Percentiles rank a stretch among this genome's conserved stretches.
Evolutionary conservation across 2,888 invertebrate genomes (phyloP).

Genomic region (Cerastoderma edule): DNA sequence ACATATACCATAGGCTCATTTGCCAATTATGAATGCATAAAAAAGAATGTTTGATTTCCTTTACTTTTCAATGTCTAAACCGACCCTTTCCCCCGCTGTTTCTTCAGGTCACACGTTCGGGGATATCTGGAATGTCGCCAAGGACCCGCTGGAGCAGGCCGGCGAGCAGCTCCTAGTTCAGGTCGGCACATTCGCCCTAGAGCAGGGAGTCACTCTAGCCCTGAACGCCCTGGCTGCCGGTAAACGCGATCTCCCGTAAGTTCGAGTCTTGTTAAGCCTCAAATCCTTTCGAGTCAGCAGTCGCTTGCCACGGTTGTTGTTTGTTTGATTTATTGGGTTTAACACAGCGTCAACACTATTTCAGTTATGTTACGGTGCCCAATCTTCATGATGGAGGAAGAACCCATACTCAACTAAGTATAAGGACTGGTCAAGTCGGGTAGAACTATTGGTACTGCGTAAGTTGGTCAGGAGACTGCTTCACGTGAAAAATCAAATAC

Average conservation of each 20-base stretch:
- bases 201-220: constrained; percentile 46
- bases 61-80: no score
- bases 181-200: constrained; percentile 40
- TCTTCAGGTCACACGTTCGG: constrained; percentile 43
- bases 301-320: background rate
- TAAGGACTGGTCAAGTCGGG: no score
- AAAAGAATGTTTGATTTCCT: no score
- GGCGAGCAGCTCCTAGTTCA: constrained; percentile 45
- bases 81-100: no score
- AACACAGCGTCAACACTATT: background rate
- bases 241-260: constrained; percentile 51
- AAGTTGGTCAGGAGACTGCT: no score
- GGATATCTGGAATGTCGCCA: constrained; percentile 53
- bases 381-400: background rate
- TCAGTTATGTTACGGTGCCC: background rate
- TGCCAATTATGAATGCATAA: no score
- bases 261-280: no score
- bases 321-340: background rate
- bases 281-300: background rate
- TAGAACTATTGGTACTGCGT: no score
- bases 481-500: no score
- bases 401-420: no score
- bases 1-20: no score
- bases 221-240: constrained; percentile 46
- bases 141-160: constrained; percentile 46